Percentiles rank a stretch among this genome's conserved stretches.
phyloP scores from a whole-genome alignment of 2,113 vertebrate species.

The Meriones unguiculatus region DNA sequence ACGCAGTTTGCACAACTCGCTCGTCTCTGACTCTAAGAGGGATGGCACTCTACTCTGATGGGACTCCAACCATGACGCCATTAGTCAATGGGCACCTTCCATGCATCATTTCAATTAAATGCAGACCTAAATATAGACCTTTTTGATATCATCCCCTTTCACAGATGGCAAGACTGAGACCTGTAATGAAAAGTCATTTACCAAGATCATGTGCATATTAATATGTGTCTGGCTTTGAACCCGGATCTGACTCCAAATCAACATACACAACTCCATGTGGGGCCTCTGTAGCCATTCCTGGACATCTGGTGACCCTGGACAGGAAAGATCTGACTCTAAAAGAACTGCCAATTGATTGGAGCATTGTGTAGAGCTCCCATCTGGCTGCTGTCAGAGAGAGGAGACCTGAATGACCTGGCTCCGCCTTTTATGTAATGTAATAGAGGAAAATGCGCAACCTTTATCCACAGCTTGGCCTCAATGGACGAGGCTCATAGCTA shows the following conservation, averaged over 20 bases:
- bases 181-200: neutral
- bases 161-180: conserved; percentile 27
- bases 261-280: neutral
- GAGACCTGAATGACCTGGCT: neutral
- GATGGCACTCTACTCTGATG: neutral
- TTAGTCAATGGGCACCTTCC: neutral
- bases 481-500: conserved; percentile 21
- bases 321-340: neutral
- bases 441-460: neutral
- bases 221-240: neutral
- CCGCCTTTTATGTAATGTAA: neutral
- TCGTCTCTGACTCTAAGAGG: neutral
- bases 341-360: neutral
- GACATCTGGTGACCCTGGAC: neutral
- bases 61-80: neutral
- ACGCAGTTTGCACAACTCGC: neutral
- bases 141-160: conserved; percentile 22
- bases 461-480: neutral
- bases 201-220: conserved; percentile 1
- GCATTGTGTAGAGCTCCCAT: neutral
- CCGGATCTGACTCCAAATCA: neutral
- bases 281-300: neutral
- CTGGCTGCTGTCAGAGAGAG: neutral
- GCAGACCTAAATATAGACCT: neutral
- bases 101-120: neutral